A percentile compares a stretch with the other conserved stretches of the same genome.
These are phyloP conservation scores for Plodia interpunctella DNA, from an alignment of 1,140 invertebrate genomes.

Conservation along the genomic window DNA sequence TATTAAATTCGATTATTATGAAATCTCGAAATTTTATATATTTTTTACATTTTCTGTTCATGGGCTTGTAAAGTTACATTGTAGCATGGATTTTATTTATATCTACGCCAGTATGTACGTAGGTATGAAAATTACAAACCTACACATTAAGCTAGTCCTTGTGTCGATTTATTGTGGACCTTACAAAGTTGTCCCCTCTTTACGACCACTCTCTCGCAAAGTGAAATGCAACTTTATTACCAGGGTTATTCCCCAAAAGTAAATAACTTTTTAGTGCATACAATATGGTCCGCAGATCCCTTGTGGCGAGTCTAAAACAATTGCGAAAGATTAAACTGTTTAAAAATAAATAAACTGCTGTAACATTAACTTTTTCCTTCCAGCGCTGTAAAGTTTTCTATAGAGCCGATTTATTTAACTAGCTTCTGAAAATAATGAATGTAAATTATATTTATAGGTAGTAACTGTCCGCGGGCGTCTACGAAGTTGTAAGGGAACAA, in stretches of 20 bases:
- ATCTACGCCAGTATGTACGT: no score
- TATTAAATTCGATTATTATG: no score
- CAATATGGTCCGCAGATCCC: constrained; percentile 5
- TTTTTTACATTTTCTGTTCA: no score
- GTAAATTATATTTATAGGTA: constrained; percentile 63
- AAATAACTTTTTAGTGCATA: constrained; percentile 30
- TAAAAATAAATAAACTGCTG: neutral
- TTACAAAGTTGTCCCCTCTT: constrained; percentile 28
- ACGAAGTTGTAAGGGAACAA: constrained; percentile 55
- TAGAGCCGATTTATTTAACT: constrained; percentile 26
- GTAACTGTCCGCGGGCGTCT: constrained; percentile 49
- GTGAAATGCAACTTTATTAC: constrained; percentile 28
- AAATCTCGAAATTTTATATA: no score
- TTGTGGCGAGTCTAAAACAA: constrained; percentile 11
- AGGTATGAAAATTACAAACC: neutral
- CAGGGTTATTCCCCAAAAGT: constrained; percentile 31
- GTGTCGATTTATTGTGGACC: neutral
- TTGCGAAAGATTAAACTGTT: neutral
- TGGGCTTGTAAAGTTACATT: no score
- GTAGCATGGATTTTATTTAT: no score
- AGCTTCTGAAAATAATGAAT: constrained; percentile 43
- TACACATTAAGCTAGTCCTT: neutral
- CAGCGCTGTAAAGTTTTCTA: constrained; percentile 11
- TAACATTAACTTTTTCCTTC: constrained; percentile 9
- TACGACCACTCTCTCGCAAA: constrained; percentile 30